phyloP scores from a whole-genome alignment of 1,140 invertebrate genomes.

The Pseudomyrmex concolor region DNA sequence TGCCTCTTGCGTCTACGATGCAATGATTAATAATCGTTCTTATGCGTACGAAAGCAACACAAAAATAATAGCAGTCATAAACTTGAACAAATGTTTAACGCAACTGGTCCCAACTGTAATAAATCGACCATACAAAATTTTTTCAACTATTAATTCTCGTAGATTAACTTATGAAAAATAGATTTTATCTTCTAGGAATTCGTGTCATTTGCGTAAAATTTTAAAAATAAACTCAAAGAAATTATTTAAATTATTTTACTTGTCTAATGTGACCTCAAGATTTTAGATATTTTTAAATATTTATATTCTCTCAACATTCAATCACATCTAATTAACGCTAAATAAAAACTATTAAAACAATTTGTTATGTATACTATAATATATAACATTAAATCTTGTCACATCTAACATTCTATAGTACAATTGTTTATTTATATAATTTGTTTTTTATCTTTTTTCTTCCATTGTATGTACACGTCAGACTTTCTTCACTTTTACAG shows the following conservation, averaged over 20 bases:
- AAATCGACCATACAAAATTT: conserved; percentile 45
- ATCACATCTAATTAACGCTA: neutral
- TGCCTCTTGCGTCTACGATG: conserved; percentile 9
- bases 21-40: conserved; percentile 35
- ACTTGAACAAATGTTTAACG: conserved; percentile 53
- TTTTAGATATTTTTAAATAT: neutral
- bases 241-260: neutral
- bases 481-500: neutral
- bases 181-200: neutral
- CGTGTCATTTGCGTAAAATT: neutral
- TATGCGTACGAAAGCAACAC: conserved; percentile 15
- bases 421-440: neutral
- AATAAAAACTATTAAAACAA: too few species aligned
- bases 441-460: neutral
- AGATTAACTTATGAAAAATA: conserved; percentile 40
- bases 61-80: conserved; percentile 54
- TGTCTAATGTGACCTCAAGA: neutral
- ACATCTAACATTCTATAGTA: too few species aligned
- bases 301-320: conserved; percentile 7
- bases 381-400: too few species aligned
- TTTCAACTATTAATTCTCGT: conserved; percentile 44
- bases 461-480: neutral
- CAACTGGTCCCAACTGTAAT: conserved; percentile 39
- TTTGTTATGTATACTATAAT: too few species aligned
- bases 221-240: conserved; percentile 1